These are phyloP conservation scores for Acanthopleura granulata DNA, from an alignment of 2,888 invertebrate genomes.

Conservation along the genomic window DNA sequence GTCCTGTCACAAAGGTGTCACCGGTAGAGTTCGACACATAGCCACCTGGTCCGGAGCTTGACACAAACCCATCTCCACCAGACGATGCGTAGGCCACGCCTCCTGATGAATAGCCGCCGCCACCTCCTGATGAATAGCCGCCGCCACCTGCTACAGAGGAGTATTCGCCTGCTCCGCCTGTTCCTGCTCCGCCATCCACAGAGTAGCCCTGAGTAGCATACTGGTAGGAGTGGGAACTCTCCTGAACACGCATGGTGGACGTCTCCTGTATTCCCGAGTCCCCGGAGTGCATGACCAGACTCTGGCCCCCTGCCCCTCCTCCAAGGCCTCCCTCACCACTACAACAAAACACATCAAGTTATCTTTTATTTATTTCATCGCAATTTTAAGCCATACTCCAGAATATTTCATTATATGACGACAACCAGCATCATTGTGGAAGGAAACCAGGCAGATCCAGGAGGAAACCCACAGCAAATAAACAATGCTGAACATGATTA, in stretches of 20 bases:
- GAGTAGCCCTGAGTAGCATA: conserved; percentile 13
- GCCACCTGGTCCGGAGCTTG: neutral
- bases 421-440: too few relatives aligned
- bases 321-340: neutral
- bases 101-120: conserved; percentile 13
- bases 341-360: neutral
- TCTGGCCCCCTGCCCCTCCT: neutral
- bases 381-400: too few relatives aligned
- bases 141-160: neutral
- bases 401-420: too few relatives aligned
- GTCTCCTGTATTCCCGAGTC: conserved; percentile 13
- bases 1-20: neutral
- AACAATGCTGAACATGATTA: too few relatives aligned
- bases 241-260: conserved; percentile 8
- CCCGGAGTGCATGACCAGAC: neutral
- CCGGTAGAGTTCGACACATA: neutral
- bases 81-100: neutral
- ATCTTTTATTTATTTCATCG: too few relatives aligned
- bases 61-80: neutral
- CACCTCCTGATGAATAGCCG: neutral
- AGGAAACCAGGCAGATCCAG: too few relatives aligned
- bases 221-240: conserved; percentile 15
- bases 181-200: neutral
- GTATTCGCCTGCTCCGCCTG: neutral
- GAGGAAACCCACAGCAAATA: too few relatives aligned